A percentile compares a stretch with the other conserved stretches of the same genome.
Conservation (phyloP, 2,113 vertebrate genomes). For the Promerops cafer region DNA sequence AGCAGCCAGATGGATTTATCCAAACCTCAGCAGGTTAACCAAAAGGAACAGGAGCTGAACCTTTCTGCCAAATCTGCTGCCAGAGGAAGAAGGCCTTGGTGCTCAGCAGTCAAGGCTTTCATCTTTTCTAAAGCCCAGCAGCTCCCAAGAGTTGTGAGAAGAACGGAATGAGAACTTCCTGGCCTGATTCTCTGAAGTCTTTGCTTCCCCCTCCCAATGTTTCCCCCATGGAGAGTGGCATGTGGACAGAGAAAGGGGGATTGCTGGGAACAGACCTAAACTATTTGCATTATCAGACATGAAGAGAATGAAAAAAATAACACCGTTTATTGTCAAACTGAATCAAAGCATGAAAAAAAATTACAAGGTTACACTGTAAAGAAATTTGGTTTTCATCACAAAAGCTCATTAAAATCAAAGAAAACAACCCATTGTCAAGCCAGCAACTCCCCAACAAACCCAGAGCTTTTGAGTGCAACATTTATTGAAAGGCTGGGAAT, state of each 20-base stretch:
- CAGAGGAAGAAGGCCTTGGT: neutral
- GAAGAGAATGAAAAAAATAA: conserved; percentile 41
- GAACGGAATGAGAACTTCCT: neutral
- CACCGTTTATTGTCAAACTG: conserved; percentile 20
- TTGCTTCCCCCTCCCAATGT: neutral
- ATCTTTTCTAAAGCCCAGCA: neutral
- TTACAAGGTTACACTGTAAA: neutral
- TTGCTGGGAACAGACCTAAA: neutral
- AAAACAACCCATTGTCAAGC: neutral
- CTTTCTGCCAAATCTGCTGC: neutral
- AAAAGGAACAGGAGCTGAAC: neutral
- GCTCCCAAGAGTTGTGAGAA: neutral
- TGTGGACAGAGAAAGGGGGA: neutral
- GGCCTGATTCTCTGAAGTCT: neutral
- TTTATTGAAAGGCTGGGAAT: neutral
- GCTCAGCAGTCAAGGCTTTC: neutral
- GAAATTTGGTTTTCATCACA: neutral
- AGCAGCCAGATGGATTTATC: neutral
- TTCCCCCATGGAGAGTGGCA: neutral
- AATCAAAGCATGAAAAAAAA: neutral
- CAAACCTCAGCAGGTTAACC: neutral
- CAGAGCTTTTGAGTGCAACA: neutral
- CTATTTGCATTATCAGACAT: neutral
- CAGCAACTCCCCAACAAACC: neutral
- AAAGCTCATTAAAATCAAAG: neutral